A percentile compares a stretch with the other conserved stretches of the same genome.
Evolutionary conservation across 2,888 invertebrate genomes (phyloP).

Genomic region (Copidosoma aretas): DNA sequence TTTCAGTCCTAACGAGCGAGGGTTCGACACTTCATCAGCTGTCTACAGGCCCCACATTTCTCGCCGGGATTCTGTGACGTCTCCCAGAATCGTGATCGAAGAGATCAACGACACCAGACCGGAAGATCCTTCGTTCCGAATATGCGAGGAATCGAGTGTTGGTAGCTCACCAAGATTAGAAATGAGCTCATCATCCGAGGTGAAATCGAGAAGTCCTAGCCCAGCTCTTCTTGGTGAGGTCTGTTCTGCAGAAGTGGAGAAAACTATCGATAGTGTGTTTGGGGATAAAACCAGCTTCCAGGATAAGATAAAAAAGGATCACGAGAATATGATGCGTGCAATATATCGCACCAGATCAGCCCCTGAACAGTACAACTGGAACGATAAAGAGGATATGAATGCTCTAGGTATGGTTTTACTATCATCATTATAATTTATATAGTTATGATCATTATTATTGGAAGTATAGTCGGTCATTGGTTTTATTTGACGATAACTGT

Average conservation of each 20-base stretch:
- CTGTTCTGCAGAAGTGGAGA: background rate
- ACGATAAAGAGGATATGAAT: background rate
- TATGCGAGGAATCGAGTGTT: constrained; percentile 19
- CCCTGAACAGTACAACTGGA: constrained; percentile 18
- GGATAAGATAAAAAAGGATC: constrained; percentile 22
- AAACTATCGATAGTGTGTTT: constrained; percentile 21
- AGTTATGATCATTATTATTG: too few species aligned
- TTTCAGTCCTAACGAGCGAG: background rate
- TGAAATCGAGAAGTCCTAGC: constrained; percentile 10
- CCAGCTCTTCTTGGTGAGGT: constrained; percentile 25
- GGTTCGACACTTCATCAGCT: background rate
- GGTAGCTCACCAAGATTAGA: background rate
- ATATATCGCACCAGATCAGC: constrained; percentile 28
- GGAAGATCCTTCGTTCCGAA: constrained; percentile 17
- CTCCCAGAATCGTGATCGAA: constrained; percentile 17
- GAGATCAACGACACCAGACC: background rate
- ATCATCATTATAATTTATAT: background rate
- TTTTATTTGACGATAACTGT: too few species aligned
- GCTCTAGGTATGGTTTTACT: constrained; percentile 12
- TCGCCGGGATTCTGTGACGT: constrained; percentile 27
- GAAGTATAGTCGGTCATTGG: too few species aligned
- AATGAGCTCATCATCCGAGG: background rate
- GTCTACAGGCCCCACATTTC: constrained; percentile 4
- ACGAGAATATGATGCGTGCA: constrained; percentile 22
- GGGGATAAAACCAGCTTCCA: constrained; percentile 20